These are phyloP conservation scores for Euphydryas editha DNA, from an alignment of 2,888 invertebrate genomes.

Conservation along the genomic window DNA sequence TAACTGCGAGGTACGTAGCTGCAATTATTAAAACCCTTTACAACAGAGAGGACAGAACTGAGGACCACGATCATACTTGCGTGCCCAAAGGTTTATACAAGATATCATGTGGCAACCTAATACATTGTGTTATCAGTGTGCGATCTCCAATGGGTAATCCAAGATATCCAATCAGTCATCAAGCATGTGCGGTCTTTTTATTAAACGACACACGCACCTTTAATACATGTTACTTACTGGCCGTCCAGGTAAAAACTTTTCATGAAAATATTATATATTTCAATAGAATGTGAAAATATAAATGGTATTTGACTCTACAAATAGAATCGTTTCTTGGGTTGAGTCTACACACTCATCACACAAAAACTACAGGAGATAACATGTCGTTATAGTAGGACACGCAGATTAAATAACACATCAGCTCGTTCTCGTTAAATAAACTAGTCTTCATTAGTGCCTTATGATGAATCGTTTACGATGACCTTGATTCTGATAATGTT, in stretches of 20 bases:
- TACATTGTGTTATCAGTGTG: constrained; percentile 38
- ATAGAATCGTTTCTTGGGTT: too few relatives aligned
- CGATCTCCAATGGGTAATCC: constrained; percentile 37
- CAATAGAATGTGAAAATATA: not conserved
- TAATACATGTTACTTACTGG: not conserved
- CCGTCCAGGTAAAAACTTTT: not conserved
- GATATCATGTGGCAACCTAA: constrained; percentile 52
- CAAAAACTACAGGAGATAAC: not conserved
- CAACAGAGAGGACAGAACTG: constrained; percentile 21
- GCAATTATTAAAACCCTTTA: constrained; percentile 67
- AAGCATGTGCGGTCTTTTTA: constrained; percentile 32
- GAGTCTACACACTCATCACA: too few relatives aligned
- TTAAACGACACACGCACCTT: constrained; percentile 25
- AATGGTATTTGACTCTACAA: too few relatives aligned
- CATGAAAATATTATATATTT: not conserved
- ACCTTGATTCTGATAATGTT: constrained; percentile 5
- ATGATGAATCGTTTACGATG: constrained; percentile 3
- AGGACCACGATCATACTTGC: constrained; percentile 29
- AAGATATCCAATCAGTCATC: constrained; percentile 37
- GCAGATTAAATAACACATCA: not conserved
- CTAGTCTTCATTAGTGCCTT: not conserved
- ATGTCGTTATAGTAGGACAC: not conserved
- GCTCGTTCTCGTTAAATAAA: not conserved
- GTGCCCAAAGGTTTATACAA: constrained; percentile 41
- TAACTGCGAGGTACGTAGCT: constrained; percentile 62